Conservation (phyloP, 2,888 invertebrate genomes). For the Cheiracanthium punctorium region DNA sequence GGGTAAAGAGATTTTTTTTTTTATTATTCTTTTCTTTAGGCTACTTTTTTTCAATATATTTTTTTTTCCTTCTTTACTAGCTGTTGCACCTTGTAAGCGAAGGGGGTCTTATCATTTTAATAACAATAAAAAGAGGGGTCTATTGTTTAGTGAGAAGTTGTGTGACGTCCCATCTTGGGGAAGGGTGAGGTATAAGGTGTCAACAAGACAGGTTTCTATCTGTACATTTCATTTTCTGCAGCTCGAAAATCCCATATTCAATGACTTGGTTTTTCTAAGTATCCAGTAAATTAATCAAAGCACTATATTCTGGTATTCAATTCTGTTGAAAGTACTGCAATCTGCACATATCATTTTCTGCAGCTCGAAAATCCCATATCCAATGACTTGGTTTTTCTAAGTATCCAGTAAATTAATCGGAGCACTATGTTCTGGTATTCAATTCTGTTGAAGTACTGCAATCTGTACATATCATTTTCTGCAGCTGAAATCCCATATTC, state of each 20-base stretch:
- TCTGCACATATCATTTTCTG: too few relatives aligned
- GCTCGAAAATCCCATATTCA: not conserved
- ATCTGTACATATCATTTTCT: too few relatives aligned
- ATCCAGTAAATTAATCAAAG: too few relatives aligned
- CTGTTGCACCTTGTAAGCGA: conserved; percentile 31
- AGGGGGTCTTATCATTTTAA: conserved; percentile 58
- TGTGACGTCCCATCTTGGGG: conserved; percentile 36
- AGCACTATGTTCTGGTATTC: too few relatives aligned
- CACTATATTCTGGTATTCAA: too few relatives aligned
- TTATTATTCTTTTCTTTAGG: conserved; percentile 17
- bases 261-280: too few relatives aligned
- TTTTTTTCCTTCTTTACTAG: conserved; percentile 10
- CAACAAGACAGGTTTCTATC: not conserved
- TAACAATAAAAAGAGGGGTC: conserved; percentile 54
- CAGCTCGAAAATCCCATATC: too few relatives aligned
- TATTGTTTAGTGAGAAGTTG: conserved; percentile 59
- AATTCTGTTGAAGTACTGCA: too few relatives aligned
- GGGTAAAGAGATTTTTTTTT: conserved; percentile 34
- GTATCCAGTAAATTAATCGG: too few relatives aligned
- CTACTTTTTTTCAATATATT: not conserved
- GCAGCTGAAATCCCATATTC: too few relatives aligned
- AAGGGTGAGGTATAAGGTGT: conserved; percentile 12
- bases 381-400: too few relatives aligned
- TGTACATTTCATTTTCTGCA: not conserved
- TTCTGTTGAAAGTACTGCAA: too few relatives aligned